A percentile compares a stretch with the other conserved stretches of the same genome.
Conservation (phyloP, 92 coral and sea anemone genomes). For the Isaurus tuberculatus region DNA sequence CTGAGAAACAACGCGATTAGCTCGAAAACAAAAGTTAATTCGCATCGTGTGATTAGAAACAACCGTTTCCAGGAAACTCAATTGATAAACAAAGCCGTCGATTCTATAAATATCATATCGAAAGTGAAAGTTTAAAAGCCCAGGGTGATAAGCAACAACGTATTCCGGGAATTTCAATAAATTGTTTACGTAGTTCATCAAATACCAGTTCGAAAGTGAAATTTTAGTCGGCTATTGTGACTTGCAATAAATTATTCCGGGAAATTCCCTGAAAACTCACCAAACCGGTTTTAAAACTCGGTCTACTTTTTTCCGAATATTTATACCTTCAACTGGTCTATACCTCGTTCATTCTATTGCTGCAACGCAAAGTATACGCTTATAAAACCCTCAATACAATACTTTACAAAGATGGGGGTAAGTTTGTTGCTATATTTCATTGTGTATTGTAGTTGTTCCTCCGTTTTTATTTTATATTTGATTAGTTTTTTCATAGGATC, state of each 20-base stretch:
- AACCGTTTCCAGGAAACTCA: neutral
- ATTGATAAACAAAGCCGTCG: no score
- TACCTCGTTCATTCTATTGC: neutral
- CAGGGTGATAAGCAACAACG: neutral
- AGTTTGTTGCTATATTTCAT: neutral
- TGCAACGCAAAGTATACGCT: neutral
- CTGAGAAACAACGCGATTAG: neutral
- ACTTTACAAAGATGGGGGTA: conserved; percentile 13
- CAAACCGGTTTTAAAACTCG: neutral
- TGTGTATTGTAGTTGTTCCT: neutral
- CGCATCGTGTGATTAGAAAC: neutral
- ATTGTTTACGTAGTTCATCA: neutral
- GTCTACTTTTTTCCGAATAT: neutral
- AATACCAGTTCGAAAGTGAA: neutral
- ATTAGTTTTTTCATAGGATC: neutral
- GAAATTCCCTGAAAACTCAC: conserved; percentile 4
- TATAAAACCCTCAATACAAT: neutral
- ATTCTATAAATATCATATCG: neutral
- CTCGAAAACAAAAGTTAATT: neutral
- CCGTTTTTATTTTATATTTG: neutral
- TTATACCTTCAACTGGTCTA: neutral
- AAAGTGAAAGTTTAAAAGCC: neutral
- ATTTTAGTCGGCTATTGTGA: neutral
- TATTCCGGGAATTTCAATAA: conserved; percentile 21
- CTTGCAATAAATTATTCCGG: neutral